A percentile compares a stretch with the other conserved stretches of the same genome.
These are phyloP conservation scores for Colossoma macropomum DNA, from an alignment of 2,113 vertebrate species.

Conservation along the genomic window DNA sequence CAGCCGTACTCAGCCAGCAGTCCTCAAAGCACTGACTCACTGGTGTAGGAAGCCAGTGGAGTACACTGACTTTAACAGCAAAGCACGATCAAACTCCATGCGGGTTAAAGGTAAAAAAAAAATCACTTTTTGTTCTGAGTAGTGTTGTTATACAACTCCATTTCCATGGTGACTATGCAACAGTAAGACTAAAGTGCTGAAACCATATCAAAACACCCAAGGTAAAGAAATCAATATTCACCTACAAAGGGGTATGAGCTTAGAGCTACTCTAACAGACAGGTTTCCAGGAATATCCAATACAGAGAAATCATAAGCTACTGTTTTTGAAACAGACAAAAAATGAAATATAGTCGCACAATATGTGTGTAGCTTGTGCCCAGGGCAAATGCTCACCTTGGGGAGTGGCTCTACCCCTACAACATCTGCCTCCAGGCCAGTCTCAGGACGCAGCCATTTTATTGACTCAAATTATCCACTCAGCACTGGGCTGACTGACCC, in stretches of 20 bases:
- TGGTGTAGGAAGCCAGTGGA: constrained; percentile 45
- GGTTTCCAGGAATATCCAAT: neutral
- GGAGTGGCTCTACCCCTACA: constrained; percentile 5
- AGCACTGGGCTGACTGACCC: constrained; percentile 9
- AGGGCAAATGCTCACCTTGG: constrained; percentile 3
- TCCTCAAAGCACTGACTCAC: constrained; percentile 51
- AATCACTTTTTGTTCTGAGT: neutral
- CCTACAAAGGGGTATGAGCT: constrained; percentile 29
- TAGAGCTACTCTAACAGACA: constrained; percentile 27
- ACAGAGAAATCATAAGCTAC: neutral
- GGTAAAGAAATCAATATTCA: constrained; percentile 36
- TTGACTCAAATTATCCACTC: constrained; percentile 14
- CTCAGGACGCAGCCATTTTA: neutral
- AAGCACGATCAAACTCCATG: constrained; percentile 20
- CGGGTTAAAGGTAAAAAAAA: constrained; percentile 7
- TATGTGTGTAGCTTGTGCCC: neutral
- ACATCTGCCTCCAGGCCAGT: neutral
- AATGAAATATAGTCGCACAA: constrained; percentile 22
- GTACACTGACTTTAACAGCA: constrained; percentile 32
- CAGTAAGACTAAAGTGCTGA: constrained; percentile 27
- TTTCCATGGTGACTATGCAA: constrained; percentile 6
- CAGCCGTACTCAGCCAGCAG: constrained; percentile 1
- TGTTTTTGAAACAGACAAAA: constrained; percentile 35
- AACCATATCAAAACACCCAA: constrained; percentile 31
- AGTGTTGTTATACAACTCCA: constrained; percentile 34